Evolutionary conservation across 2,797 vertebrate genomes (phyloP).

Genomic region (Ptychadena robeensis): DNA sequence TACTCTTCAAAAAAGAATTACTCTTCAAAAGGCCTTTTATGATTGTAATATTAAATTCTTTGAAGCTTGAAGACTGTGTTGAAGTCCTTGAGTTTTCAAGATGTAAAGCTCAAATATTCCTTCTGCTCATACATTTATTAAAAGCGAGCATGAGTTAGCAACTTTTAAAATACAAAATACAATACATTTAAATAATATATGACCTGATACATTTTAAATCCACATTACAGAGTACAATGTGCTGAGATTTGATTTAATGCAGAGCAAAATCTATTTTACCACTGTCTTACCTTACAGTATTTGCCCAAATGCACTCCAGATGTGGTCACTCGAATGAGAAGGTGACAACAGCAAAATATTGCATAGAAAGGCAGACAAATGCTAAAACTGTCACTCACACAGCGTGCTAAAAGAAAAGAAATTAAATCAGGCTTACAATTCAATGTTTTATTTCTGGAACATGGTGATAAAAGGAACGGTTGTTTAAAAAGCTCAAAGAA

Average conservation of each 20-base stretch:
- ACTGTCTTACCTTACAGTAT: constrained; percentile 74
- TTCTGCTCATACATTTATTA: constrained; percentile 77
- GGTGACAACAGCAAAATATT: constrained; percentile 65
- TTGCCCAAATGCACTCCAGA: constrained; percentile 74
- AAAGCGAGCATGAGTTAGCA: constrained; percentile 69
- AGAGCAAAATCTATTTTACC: constrained; percentile 76
- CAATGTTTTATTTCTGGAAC: constrained; percentile 26
- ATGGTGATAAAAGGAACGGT: neutral
- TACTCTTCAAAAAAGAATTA: constrained; percentile 79
- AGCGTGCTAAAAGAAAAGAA: constrained; percentile 68
- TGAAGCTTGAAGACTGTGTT: constrained; percentile 78
- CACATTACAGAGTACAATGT: constrained; percentile 71
- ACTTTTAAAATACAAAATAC: constrained; percentile 71
- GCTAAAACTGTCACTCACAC: constrained; percentile 73
- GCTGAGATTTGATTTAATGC: constrained; percentile 77
- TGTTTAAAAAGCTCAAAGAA: constrained; percentile 32
- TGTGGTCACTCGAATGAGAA: constrained; percentile 73
- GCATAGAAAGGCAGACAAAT: constrained; percentile 67
- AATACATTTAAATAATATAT: constrained; percentile 76
- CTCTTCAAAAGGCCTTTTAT: constrained; percentile 81
- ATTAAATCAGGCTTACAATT: constrained; percentile 52
- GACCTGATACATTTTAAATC: constrained; percentile 72
- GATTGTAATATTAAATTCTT: constrained; percentile 78
- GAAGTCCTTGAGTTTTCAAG: constrained; percentile 75
- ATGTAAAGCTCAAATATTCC: constrained; percentile 74